phyloP scores from a whole-genome alignment of 2,797 vertebrate genomes.

The Helostoma temminkii region DNA sequence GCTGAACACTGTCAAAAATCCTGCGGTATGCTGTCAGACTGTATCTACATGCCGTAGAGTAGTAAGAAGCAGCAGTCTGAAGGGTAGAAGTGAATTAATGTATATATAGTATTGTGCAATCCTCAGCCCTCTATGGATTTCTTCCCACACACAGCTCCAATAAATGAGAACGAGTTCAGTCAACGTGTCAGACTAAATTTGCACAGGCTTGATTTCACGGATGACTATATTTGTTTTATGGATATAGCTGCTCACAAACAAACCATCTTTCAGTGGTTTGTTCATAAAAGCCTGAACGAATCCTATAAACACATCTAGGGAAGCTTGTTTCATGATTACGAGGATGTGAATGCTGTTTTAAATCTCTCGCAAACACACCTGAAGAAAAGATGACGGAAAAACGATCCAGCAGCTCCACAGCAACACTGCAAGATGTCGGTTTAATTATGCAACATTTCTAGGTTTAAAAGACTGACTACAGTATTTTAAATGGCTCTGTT shows the following conservation, averaged over 20 bases:
- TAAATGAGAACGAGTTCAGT: constrained; percentile 40
- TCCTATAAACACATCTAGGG: constrained; percentile 1
- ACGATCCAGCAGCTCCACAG: constrained; percentile 30
- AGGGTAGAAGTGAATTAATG: constrained; percentile 34
- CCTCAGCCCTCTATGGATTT: constrained; percentile 8
- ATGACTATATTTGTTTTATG: constrained; percentile 41
- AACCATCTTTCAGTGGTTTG: constrained; percentile 7
- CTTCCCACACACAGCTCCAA: constrained; percentile 33
- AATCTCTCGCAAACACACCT: constrained; percentile 18
- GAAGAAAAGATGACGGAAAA: neutral
- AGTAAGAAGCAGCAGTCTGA: constrained; percentile 9
- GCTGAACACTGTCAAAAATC: constrained; percentile 15
- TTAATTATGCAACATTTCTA: constrained; percentile 15
- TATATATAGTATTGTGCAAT: constrained; percentile 23
- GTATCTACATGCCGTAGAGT: neutral
- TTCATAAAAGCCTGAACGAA: constrained; percentile 19
- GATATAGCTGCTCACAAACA: constrained; percentile 17
- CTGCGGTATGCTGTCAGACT: neutral
- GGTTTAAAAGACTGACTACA: neutral
- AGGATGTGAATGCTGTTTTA: constrained; percentile 19
- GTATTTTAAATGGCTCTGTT: neutral
- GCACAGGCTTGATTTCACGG: constrained; percentile 36
- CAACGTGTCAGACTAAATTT: constrained; percentile 53
- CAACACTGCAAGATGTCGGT: constrained; percentile 1
- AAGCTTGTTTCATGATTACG: constrained; percentile 25